These are phyloP conservation scores for Acanthisitta chloris DNA, from an alignment of 2,113 vertebrate species.

Conservation along the genomic window DNA sequence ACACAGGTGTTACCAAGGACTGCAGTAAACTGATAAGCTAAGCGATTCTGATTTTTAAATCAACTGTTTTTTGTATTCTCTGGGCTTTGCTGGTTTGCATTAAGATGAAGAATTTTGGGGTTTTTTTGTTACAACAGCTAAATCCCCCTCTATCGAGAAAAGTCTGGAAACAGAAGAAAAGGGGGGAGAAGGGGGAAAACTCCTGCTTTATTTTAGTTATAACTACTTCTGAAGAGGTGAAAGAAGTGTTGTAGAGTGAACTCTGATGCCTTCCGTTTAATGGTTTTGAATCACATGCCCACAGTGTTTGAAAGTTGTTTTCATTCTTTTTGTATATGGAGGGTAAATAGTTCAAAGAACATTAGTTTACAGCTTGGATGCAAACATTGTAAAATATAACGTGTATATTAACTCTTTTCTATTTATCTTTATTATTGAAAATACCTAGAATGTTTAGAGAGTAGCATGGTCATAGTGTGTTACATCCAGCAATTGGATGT, in stretches of 20 bases:
- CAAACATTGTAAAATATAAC: constrained; percentile 79
- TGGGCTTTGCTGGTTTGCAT: constrained; percentile 77
- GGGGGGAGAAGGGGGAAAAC: background rate
- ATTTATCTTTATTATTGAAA: constrained; percentile 81
- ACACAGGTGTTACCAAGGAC: constrained; percentile 39
- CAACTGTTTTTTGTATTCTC: constrained; percentile 65
- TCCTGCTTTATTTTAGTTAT: constrained; percentile 39
- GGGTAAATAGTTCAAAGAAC: constrained; percentile 78
- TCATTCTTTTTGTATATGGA: constrained; percentile 74
- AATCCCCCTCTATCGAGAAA: constrained; percentile 57
- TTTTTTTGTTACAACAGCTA: constrained; percentile 52
- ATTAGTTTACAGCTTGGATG: constrained; percentile 81
- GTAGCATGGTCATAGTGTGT: constrained; percentile 63
- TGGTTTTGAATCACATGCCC: constrained; percentile 73
- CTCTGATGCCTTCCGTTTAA: constrained; percentile 74
- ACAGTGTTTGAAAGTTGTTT: constrained; percentile 63
- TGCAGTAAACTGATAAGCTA: constrained; percentile 73
- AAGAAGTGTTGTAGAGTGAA: constrained; percentile 55
- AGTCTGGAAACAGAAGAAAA: constrained; percentile 60
- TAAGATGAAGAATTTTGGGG: constrained; percentile 71
- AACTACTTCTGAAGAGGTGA: constrained; percentile 63
- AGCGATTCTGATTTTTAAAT: constrained; percentile 67
- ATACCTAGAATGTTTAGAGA: constrained; percentile 58
- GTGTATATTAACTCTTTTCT: constrained; percentile 80
- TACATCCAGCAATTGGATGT: constrained; percentile 63